Evolutionary conservation across 2,113 vertebrate species (phyloP).

Genomic region (Thinocorus orbignyianus): DNA sequence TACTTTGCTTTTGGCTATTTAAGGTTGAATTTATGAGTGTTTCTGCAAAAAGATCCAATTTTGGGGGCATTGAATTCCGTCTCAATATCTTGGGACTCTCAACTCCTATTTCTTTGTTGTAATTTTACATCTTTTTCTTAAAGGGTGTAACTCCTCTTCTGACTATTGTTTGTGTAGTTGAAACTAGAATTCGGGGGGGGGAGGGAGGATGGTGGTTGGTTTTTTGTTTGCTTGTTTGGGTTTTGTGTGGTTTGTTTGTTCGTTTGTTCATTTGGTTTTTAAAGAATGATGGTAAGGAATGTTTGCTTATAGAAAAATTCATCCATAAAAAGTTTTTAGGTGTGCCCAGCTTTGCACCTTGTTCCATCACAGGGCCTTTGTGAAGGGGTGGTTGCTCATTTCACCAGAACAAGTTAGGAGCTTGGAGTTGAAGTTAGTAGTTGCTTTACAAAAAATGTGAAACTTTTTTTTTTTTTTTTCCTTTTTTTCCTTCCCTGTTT

Average conservation of each 20-base stretch:
- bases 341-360: not conserved
- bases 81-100: not conserved
- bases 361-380: not conserved
- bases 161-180: not conserved
- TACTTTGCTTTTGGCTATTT: not conserved
- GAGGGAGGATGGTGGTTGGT: no score
- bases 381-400: not conserved
- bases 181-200: not conserved
- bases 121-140: not conserved
- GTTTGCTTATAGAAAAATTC: not conserved
- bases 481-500: not conserved
- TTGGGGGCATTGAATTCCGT: not conserved
- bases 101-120: not conserved
- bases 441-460: not conserved
- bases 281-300: not conserved
- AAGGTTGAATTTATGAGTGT: not conserved
- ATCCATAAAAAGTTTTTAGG: not conserved
- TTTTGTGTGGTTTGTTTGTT: not conserved
- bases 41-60: not conserved
- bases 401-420: not conserved
- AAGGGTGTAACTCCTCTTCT: not conserved
- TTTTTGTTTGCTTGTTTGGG: no score
- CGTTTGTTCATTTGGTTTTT: not conserved
- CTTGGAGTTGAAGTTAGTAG: not conserved
- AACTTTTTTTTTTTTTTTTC: not conserved